phyloP scores from a whole-genome alignment of 2,888 invertebrate species.

The Strigamia crassipes region DNA sequence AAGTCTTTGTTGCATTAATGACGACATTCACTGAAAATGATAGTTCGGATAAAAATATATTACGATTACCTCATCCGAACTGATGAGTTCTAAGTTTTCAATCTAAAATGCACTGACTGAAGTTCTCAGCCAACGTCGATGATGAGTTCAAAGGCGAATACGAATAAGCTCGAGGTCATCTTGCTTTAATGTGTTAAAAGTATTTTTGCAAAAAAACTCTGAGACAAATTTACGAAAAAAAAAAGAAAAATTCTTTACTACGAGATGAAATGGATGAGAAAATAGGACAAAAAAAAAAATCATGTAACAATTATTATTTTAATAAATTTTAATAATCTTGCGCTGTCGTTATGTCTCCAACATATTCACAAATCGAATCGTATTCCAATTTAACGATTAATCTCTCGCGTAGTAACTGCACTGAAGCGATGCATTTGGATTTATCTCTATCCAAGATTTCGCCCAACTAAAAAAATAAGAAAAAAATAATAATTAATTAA shows the following conservation, averaged over 20 bases:
- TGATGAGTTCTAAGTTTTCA: conserved; percentile 34
- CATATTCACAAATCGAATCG: conserved; percentile 61
- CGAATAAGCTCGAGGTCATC: background rate
- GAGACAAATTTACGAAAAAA: background rate
- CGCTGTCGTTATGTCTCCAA: conserved; percentile 54
- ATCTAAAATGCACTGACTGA: conserved; percentile 2
- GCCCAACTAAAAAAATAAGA: conserved; percentile 55
- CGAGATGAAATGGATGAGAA: background rate
- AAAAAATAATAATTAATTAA: too few species aligned
- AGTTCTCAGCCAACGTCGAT: background rate
- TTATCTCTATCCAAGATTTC: conserved; percentile 59
- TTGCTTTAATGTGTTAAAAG: background rate
- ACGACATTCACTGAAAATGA: background rate
- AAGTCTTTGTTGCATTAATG: conserved; percentile 3
- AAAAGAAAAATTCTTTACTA: background rate
- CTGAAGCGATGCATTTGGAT: conserved; percentile 56
- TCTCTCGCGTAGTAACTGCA: conserved; percentile 59
- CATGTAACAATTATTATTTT: background rate
- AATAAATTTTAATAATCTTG: conserved; percentile 41
- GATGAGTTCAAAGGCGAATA: conserved; percentile 45
- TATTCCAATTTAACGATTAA: conserved; percentile 57
- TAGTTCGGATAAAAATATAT: background rate
- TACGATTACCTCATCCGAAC: background rate
- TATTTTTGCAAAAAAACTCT: background rate
- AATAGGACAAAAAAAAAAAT: background rate